These are phyloP conservation scores for Dolichomitus sp. DNA, from an alignment of 2,888 invertebrate genomes.

Conservation along the genomic window DNA sequence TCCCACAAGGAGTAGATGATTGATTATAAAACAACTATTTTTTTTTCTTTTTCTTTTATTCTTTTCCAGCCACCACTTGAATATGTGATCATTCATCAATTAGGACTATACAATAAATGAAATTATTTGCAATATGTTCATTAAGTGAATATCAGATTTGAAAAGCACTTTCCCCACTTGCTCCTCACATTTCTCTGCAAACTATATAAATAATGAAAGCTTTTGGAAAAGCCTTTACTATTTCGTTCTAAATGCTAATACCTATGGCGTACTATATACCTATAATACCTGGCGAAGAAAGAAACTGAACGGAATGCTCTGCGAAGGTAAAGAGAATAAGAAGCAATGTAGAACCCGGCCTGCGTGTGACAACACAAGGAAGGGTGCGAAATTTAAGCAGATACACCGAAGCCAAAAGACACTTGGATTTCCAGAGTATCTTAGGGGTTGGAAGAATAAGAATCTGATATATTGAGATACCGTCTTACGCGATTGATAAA, in stretches of 20 bases:
- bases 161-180: not conserved
- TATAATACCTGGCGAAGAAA: constrained; percentile 33
- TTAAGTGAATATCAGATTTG: not conserved
- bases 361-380: constrained; percentile 11
- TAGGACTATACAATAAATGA: not conserved
- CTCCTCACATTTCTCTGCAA: not conserved
- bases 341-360: constrained; percentile 7
- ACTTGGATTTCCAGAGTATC: not conserved
- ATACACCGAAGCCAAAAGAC: constrained; percentile 11
- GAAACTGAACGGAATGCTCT: not conserved
- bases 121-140: not conserved
- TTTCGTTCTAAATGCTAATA: constrained; percentile 81
- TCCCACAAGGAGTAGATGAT: too few species aligned
- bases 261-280: constrained; percentile 33
- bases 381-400: constrained; percentile 32
- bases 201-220: not conserved
- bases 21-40: too few species aligned
- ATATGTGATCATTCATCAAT: not conserved
- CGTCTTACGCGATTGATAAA: constrained; percentile 21
- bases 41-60: too few species aligned
- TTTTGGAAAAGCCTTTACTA: constrained; percentile 57
- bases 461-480: not conserved
- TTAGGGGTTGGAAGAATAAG: constrained; percentile 6
- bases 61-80: too few species aligned
- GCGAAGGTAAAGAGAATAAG: constrained; percentile 7